Base-by-base conservation (phyloP, 2,113 vertebrate species). In the Caranx melampygus region DNA sequence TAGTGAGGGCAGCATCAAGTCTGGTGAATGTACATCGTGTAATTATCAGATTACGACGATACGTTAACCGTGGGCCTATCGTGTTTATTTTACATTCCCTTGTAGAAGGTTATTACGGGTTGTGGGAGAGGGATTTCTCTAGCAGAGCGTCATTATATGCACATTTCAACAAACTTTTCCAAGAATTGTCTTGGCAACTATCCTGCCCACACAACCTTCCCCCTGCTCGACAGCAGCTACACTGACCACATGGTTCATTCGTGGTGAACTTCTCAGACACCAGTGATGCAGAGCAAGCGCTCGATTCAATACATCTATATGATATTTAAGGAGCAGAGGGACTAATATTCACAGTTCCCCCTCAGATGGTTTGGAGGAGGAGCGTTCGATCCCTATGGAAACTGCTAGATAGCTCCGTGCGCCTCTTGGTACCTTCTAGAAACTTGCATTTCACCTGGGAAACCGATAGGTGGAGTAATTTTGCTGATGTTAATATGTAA, bases 341-440 rank as follows among this genome's bases (percentile, higher is more conserved):
- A 0, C 5, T 35, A 45, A 54, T 58, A 62, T 83, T 77, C 68
- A 61, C 45, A n/a, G 5, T 51, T 26, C 14, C 44, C 52, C 12
- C 13, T 45, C 44, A 26, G 21, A 47, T 8, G 8, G 54, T 59
- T 2, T 14, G 52, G 10, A 75, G 73, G 88, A 83, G 84, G 80
- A 73, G 82, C 66, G 76, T 61, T 67, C 3, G 2, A 71, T 66
- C 80, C 37, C 60, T 33, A 26, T 85, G 54, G 78, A 90, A 88
- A 77, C 60, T 83, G 61, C 86, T 63, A 45, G 83, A 89, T 37
- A 65, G 79, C 79, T 79, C 73, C 44, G 5, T 69, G 88, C 49
- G 18, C 21, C 78, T 91, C 87, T 78, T 90, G 51, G 93, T 93
- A 94, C 79, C 60, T 95, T 95, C 94, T 94, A 92, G 94, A 95